Conservation (phyloP, 2,888 invertebrate species). For the Galerucella nymphaeae region DNA sequence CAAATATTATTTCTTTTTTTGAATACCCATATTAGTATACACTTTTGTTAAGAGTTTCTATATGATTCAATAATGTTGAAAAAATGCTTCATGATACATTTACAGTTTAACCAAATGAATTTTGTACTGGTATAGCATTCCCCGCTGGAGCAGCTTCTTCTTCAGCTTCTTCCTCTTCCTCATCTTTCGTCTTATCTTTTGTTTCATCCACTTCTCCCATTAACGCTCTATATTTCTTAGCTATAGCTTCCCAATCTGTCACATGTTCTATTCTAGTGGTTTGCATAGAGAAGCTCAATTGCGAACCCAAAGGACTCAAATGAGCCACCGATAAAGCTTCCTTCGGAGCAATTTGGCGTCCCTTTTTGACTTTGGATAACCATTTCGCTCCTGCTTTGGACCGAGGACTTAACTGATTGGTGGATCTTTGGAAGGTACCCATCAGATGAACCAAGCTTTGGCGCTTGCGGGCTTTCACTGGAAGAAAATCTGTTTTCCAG, state of each 20-base stretch:
- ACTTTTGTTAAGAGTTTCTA: neutral
- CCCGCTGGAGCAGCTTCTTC: slow-evolving; percentile 50
- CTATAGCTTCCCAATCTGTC: slow-evolving; percentile 91
- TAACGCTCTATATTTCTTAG: slow-evolving; percentile 86
- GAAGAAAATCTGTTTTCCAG: slow-evolving; percentile 48
- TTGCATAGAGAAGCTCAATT: slow-evolving; percentile 81
- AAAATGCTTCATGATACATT: neutral
- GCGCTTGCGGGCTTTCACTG: slow-evolving; percentile 66
- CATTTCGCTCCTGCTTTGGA: slow-evolving; percentile 90
- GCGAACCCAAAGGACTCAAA: slow-evolving; percentile 85
- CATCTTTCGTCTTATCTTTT: slow-evolving; percentile 60
- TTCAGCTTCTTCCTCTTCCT: slow-evolving; percentile 59
- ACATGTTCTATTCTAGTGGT: slow-evolving; percentile 87
- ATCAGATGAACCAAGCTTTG: slow-evolving; percentile 88
- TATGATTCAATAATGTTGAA: neutral
- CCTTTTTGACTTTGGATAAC: slow-evolving; percentile 88
- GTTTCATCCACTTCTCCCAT: slow-evolving; percentile 73
- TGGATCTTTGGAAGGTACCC: slow-evolving; percentile 75
- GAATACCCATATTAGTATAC: too few species aligned
- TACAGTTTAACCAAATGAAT: slow-evolving; percentile 47
- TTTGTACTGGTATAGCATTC: slow-evolving; percentile 52
- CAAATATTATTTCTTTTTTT: too few species aligned
- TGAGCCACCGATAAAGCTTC: slow-evolving; percentile 84
- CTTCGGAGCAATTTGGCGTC: slow-evolving; percentile 78
- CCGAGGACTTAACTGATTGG: slow-evolving; percentile 80